Evolutionary conservation across 2,797 vertebrate genomes (phyloP).

Genomic region (Notoglanidium macrostoma): DNA sequence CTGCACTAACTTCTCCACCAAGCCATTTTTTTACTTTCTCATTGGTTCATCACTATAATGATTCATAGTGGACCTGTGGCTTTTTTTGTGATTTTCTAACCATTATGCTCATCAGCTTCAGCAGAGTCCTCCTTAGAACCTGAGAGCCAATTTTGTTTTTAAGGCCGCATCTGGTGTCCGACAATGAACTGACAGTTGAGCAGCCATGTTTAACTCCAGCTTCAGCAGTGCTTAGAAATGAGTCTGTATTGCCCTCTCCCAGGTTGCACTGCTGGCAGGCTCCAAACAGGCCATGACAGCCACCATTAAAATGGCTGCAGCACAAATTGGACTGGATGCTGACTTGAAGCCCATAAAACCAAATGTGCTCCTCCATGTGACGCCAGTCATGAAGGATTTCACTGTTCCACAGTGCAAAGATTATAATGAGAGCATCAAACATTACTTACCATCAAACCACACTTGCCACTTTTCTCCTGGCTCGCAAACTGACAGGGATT

Average conservation of each 20-base stretch:
- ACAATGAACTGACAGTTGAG: background rate
- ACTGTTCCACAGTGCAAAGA: background rate
- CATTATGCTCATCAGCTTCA: background rate
- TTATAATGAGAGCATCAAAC: background rate
- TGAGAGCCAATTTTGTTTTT: background rate
- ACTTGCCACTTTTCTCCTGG: background rate
- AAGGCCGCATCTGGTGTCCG: background rate
- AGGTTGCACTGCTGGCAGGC: background rate
- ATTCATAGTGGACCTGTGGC: background rate
- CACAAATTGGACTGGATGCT: background rate
- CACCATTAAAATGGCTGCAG: background rate
- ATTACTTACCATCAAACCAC: background rate
- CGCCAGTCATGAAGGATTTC: background rate
- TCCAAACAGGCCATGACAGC: background rate
- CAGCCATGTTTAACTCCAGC: slow-evolving; percentile 1
- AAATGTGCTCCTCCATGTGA: background rate
- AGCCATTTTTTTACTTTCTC: background rate
- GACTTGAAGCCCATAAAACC: background rate
- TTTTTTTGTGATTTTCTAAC: background rate
- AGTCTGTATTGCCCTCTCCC: background rate
- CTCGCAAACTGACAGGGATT: background rate
- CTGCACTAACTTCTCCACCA: background rate
- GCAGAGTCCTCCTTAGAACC: background rate
- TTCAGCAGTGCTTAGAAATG: background rate
- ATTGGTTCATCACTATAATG: background rate